phyloP scores from a whole-genome alignment of 1,140 invertebrate genomes.

The Calliphora vicina region DNA sequence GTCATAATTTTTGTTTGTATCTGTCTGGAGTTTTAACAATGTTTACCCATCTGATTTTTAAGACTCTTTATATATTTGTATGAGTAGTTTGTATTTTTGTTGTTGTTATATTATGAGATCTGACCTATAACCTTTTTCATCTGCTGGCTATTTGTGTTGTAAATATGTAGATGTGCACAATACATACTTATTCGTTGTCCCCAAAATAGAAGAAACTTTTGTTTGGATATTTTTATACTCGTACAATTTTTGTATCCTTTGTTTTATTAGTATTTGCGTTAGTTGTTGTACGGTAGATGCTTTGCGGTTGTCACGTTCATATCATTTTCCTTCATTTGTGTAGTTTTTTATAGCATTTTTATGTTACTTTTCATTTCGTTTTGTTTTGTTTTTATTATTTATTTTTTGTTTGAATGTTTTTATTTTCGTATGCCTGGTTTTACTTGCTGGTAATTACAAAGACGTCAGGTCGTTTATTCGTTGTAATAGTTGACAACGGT shows the following conservation, averaged over 20 bases:
- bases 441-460: slow-evolving; percentile 24
- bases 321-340: slow-evolving; percentile 5
- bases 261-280: too few relatives aligned
- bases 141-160: neutral
- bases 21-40: neutral
- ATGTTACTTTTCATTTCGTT: neutral
- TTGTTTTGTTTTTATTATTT: neutral
- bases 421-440: neutral
- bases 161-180: neutral
- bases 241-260: neutral
- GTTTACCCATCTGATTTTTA: neutral
- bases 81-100: neutral
- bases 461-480: slow-evolving; percentile 31
- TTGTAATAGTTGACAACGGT: slow-evolving; percentile 26
- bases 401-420: neutral
- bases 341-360: slow-evolving; percentile 17
- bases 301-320: slow-evolving; percentile 12
- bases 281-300: neutral
- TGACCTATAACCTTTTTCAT: slow-evolving; percentile 1
- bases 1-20: neutral
- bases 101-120: neutral
- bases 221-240: neutral
- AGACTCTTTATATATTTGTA: neutral
- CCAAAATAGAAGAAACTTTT: neutral
- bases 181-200: neutral